phyloP scores from a whole-genome alignment of 2,113 vertebrate genomes.

The Calypte anna region DNA sequence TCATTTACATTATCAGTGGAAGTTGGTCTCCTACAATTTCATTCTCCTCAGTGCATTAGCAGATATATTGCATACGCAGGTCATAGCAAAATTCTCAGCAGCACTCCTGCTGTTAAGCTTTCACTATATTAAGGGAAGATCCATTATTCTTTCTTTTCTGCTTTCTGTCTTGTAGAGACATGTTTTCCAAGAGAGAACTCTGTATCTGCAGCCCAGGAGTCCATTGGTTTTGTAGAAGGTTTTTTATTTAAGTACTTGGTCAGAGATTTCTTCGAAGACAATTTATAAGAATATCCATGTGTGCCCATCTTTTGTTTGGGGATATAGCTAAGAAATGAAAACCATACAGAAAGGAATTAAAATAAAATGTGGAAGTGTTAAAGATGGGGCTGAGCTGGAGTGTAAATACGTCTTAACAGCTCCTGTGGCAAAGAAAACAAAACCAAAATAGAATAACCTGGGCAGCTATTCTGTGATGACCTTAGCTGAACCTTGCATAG shows the following conservation, averaged over 20 bases:
- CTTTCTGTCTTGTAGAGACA: slow-evolving; percentile 33
- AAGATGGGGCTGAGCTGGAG: background rate
- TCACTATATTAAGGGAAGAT: slow-evolving; percentile 18
- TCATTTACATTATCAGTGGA: background rate
- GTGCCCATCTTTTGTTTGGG: background rate
- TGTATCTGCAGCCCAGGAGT: background rate
- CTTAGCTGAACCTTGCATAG: background rate
- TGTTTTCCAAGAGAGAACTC: background rate
- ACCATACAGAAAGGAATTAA: slow-evolving; percentile 1
- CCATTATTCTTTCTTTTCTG: slow-evolving; percentile 8
- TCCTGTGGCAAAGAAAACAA: background rate
- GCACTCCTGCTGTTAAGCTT: slow-evolving; percentile 25
- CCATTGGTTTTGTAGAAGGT: background rate
- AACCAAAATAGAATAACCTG: background rate
- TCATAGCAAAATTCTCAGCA: background rate
- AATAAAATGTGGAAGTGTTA: background rate
- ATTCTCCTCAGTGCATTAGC: background rate
- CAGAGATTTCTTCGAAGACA: slow-evolving; percentile 23
- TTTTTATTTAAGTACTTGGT: background rate
- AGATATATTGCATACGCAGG: background rate
- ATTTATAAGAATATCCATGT: slow-evolving; percentile 2
- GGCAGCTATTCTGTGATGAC: background rate
- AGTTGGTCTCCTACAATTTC: background rate
- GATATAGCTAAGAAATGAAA: slow-evolving; percentile 14
- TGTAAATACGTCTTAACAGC: background rate